These are phyloP conservation scores for Setophaga kirtlandii DNA, from an alignment of 2,113 vertebrate species.

Conservation along the genomic window DNA sequence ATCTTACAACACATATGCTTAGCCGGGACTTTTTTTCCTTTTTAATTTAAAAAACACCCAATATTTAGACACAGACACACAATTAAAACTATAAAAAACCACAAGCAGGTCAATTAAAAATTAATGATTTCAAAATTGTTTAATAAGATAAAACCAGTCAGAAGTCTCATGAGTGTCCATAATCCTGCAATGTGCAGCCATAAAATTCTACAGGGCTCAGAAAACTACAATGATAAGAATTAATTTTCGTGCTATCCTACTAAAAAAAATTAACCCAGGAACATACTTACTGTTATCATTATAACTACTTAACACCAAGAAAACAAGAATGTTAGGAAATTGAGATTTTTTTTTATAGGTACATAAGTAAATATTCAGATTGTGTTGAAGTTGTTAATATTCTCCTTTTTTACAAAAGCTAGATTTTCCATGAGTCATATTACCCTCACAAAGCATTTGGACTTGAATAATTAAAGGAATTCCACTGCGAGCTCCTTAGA, in stretches of 20 bases:
- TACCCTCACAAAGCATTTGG: background rate
- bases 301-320: background rate
- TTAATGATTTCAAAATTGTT: slow-evolving; percentile 86
- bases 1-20: slow-evolving; percentile 16
- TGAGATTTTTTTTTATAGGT: background rate
- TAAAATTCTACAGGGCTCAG: slow-evolving; percentile 74
- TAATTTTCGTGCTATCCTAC: slow-evolving; percentile 53
- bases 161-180: slow-evolving; percentile 76
- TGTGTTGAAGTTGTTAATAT: background rate
- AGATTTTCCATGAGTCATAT: background rate
- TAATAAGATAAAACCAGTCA: slow-evolving; percentile 81
- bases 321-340: background rate
- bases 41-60: slow-evolving; percentile 32
- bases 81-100: slow-evolving; percentile 79
- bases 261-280: slow-evolving; percentile 52
- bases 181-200: slow-evolving; percentile 62
- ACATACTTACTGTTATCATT: slow-evolving; percentile 31
- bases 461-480: background rate
- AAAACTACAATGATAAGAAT: slow-evolving; percentile 65
- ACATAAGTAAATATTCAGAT: background rate
- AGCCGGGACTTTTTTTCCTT: background rate
- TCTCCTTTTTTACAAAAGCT: background rate
- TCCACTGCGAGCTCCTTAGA: background rate
- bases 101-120: slow-evolving; percentile 78
- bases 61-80: slow-evolving; percentile 39